Percentiles rank a stretch among this genome's conserved stretches.
These are phyloP conservation scores for Psophia crepitans DNA, from an alignment of 2,113 vertebrate genomes.

Conservation along the genomic window DNA sequence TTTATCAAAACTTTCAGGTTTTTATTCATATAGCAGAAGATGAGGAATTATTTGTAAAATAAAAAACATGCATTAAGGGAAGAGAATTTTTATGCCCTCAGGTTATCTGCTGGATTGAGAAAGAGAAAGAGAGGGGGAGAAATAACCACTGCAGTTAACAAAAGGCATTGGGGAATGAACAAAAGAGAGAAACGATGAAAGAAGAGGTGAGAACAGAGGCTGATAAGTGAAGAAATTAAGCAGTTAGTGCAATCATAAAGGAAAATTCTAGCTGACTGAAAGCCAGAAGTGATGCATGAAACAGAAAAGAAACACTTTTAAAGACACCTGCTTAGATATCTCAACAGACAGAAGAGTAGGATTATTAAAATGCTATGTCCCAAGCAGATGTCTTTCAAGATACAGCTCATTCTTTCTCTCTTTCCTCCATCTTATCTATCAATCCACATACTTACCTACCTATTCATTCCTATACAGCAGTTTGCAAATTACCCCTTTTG, in stretches of 20 bases:
- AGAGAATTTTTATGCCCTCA: constrained; percentile 35
- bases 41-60: background rate
- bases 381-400: background rate
- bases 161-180: constrained; percentile 41
- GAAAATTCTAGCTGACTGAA: constrained; percentile 37
- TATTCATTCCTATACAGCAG: background rate
- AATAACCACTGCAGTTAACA: background rate
- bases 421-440: background rate
- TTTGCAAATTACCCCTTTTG: background rate
- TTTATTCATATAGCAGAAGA: background rate
- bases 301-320: constrained; percentile 39
- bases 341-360: background rate
- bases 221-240: constrained; percentile 33
- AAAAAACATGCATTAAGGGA: constrained; percentile 28
- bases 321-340: background rate
- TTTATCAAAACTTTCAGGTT: background rate
- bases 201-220: constrained; percentile 34
- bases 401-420: background rate
- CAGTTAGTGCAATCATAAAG: constrained; percentile 28
- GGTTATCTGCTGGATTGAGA: constrained; percentile 40
- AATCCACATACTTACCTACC: background rate
- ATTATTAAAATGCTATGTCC: background rate
- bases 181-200: constrained; percentile 47
- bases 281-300: background rate
- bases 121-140: background rate